Conservation (phyloP, 37 sponge, comb jelly and placozoan genomes). For the Ephydatia muelleri region DNA sequence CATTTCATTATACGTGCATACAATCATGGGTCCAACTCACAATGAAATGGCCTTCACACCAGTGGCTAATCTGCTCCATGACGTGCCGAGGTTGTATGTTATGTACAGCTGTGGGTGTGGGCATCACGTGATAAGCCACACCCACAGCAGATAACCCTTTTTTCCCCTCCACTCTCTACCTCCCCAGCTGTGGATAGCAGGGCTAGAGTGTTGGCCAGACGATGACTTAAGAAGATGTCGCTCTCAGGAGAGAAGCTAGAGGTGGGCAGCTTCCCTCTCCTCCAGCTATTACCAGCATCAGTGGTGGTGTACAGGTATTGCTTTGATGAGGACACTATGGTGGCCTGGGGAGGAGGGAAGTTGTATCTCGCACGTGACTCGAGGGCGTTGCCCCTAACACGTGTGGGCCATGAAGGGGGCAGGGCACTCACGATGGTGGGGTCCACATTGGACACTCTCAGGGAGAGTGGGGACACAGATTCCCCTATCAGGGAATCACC, state of each 20-base stretch:
- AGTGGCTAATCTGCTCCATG: slow-evolving; percentile 12
- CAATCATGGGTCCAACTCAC: slow-evolving; percentile 3
- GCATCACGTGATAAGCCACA: background rate
- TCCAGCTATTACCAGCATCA: slow-evolving; percentile 43
- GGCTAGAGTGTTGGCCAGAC: slow-evolving; percentile 27
- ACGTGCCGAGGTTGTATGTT: background rate
- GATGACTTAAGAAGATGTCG: slow-evolving; percentile 36
- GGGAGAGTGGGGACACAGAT: slow-evolving; percentile 23
- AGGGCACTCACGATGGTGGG: background rate
- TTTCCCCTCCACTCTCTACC: slow-evolving; percentile 2
- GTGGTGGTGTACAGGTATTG: slow-evolving; percentile 28
- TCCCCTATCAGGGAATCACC: background rate
- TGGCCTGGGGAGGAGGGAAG: background rate
- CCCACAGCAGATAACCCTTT: background rate
- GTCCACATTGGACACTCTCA: slow-evolving; percentile 35
- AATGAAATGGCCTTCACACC: slow-evolving; percentile 15
- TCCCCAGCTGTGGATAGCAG: background rate
- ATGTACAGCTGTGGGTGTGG: slow-evolving; percentile 9
- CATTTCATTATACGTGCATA: background rate
- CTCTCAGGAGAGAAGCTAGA: slow-evolving; percentile 20
- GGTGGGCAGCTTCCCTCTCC: slow-evolving; percentile 20
- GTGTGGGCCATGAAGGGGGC: background rate
- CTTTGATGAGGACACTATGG: slow-evolving; percentile 34
- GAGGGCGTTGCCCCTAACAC: background rate
- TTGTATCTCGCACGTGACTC: background rate